Percentiles rank a stretch among this genome's conserved stretches.
phyloP scores from a whole-genome alignment of 1,140 invertebrate species.

The Caenorhabditis elegans region WBcel235 BX284606.5:7719001-7719500 shows the following conservation, averaged over 20 bases:
- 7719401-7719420: not conserved
- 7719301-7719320: not conserved
- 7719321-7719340: not conserved
- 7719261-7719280: conserved; percentile 28
- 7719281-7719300: conserved; percentile 19
- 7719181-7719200: conserved; percentile 12
- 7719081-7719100: not conserved
- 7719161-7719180: conserved; percentile 24
- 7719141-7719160: conserved; percentile 29
- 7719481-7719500: not conserved
- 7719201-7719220: not conserved
- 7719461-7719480: not conserved
- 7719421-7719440: not conserved
- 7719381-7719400: not conserved
- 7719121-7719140: not conserved
- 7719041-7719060: not conserved
- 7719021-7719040: not conserved
- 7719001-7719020: not conserved
- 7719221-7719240: conserved; percentile 29
- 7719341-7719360: not conserved
- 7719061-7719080: not conserved
- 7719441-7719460: not conserved
- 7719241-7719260: conserved; percentile 18
- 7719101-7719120: not conserved
- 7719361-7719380: not conserved